Evolutionary conservation across 2,888 invertebrate genomes (phyloP).

Genomic region (Limnephilus lunatus): DNA sequence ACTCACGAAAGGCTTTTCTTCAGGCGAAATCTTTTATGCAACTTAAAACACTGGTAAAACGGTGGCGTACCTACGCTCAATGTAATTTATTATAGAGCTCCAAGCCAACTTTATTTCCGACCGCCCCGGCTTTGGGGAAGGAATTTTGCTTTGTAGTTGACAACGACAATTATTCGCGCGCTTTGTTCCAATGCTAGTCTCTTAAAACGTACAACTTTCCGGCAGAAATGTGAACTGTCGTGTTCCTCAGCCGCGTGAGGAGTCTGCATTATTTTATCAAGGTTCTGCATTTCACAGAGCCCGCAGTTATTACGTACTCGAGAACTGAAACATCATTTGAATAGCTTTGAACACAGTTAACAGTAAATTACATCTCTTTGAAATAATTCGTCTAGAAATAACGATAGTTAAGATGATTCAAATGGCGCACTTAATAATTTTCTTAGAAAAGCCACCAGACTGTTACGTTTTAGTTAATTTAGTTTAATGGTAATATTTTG

Average conservation of each 20-base stretch:
- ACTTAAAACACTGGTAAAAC: slow-evolving; percentile 41
- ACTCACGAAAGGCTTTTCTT: neutral
- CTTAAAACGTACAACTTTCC: slow-evolving; percentile 19
- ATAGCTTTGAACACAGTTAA: neutral
- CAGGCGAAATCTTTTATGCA: slow-evolving; percentile 30
- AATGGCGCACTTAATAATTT: neutral
- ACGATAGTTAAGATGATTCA: neutral
- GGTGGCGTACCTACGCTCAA: neutral
- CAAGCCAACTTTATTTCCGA: slow-evolving; percentile 57
- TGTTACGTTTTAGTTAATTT: neutral
- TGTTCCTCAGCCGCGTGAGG: neutral
- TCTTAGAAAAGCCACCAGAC: neutral
- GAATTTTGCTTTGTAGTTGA: slow-evolving; percentile 59
- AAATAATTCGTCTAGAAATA: neutral
- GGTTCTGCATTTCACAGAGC: slow-evolving; percentile 11
- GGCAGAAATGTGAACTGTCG: slow-evolving; percentile 29
- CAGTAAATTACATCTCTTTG: neutral
- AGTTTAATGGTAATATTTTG: neutral
- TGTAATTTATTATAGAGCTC: slow-evolving; percentile 56
- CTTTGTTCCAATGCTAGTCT: slow-evolving; percentile 54
- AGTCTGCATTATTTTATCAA: neutral
- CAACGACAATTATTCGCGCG: slow-evolving; percentile 56
- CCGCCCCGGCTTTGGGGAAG: slow-evolving; percentile 49
- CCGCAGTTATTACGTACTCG: neutral
- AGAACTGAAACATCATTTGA: neutral